Evolutionary conservation across 2,797 vertebrate genomes (phyloP).

Genomic region (Ibycter americanus): DNA sequence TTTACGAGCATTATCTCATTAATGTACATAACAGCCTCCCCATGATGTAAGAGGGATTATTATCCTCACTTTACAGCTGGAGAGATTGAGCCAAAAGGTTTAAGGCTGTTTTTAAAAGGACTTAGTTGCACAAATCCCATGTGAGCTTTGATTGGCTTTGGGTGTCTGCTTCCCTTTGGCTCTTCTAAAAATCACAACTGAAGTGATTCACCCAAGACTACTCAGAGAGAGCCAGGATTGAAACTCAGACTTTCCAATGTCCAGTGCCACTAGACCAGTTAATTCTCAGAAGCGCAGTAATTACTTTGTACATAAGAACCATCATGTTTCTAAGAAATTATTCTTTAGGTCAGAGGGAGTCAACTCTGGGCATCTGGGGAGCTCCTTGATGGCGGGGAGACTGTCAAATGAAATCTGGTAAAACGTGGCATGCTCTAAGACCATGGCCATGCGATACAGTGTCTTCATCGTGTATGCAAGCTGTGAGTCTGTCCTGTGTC

Average conservation of each 20-base stretch:
- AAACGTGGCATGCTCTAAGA: background rate
- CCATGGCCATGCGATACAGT: fast-evolving
- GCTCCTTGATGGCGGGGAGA: background rate
- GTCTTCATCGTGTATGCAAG: background rate
- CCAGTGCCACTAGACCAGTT: background rate
- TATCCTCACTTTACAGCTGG: conserved; percentile 52
- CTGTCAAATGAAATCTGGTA: background rate
- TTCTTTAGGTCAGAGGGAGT: background rate
- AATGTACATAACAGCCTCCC: conserved; percentile 62
- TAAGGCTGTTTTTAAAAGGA: conserved; percentile 56
- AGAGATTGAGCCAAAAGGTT: conserved; percentile 50
- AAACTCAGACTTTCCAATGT: conserved; percentile 42
- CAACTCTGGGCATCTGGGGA: background rate
- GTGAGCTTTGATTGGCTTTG: conserved; percentile 54
- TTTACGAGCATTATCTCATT: conserved; percentile 69
- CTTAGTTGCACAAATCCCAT: conserved; percentile 56
- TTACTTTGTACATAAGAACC: background rate
- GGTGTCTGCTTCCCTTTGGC: conserved; percentile 59
- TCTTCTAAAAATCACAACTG: conserved; percentile 27
- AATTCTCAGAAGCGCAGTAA: background rate
- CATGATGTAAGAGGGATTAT: conserved; percentile 66
- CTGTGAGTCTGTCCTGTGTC: fast-evolving
- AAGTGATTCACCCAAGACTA: conserved; percentile 32
- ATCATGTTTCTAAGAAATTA: background rate
- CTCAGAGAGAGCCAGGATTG: conserved; percentile 15